A percentile compares a stretch with the other conserved stretches of the same genome.
Conservation (phyloP, 2,888 invertebrate species). For the Doris montereyensis region DNA sequence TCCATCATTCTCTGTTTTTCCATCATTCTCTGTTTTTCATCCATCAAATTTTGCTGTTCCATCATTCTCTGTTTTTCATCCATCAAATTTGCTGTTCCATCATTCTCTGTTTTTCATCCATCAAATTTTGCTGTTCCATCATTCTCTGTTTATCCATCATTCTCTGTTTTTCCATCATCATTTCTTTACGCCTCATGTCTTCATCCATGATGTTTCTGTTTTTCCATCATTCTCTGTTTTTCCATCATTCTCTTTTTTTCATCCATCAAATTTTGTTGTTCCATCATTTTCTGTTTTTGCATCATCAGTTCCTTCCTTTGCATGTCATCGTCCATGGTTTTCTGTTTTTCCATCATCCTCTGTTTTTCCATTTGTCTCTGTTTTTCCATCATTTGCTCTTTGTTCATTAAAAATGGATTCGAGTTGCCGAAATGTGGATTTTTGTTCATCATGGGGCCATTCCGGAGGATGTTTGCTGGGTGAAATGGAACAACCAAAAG, state of each 20-base stretch:
- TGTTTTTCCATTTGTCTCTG: slow-evolving; percentile 45
- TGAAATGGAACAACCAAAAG: not conserved
- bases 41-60: too few species aligned
- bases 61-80: slow-evolving; percentile 45
- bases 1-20: too few species aligned
- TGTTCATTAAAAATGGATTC: slow-evolving; percentile 38
- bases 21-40: too few species aligned
- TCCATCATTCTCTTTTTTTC: slow-evolving; percentile 40
- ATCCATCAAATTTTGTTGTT: too few species aligned
- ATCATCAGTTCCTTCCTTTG: slow-evolving; percentile 42
- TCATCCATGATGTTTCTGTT: slow-evolving; percentile 29
- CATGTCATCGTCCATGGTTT: slow-evolving; percentile 40
- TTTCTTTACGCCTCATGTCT: slow-evolving; percentile 40
- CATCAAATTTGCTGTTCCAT: too few species aligned
- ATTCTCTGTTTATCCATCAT: slow-evolving; percentile 44
- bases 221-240: slow-evolving; percentile 36
- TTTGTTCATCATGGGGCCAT: slow-evolving; percentile 23
- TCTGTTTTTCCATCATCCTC: slow-evolving; percentile 46
- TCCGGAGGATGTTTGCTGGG: slow-evolving; percentile 33
- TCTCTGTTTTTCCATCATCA: slow-evolving; percentile 40
- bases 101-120: too few species aligned
- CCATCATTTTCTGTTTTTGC: slow-evolving; percentile 45
- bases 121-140: too few species aligned
- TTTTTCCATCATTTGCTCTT: slow-evolving; percentile 49
- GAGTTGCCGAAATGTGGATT: too few species aligned